Evolutionary conservation across 2,113 vertebrate genomes (phyloP).

Genomic region (Halcyon senegalensis): DNA sequence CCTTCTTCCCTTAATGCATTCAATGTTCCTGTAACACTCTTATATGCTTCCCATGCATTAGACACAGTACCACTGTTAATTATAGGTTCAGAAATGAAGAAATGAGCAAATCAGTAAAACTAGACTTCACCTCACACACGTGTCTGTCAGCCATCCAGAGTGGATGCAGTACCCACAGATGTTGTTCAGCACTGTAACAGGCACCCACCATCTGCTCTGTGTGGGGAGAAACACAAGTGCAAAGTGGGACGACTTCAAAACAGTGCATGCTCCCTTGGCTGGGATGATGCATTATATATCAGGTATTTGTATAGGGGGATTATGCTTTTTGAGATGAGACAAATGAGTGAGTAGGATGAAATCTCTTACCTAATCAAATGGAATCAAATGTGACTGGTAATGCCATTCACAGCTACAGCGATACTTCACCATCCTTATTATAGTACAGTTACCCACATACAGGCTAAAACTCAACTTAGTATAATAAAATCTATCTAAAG

Average conservation of each 20-base stretch:
- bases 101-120: not conserved
- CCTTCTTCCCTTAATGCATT: not conserved
- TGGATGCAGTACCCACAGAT: not conserved
- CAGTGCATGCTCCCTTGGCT: not conserved
- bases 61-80: not conserved
- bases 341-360: constrained; percentile 27
- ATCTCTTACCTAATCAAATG: not conserved
- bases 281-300: not conserved
- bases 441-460: not conserved
- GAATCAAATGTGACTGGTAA: constrained; percentile 17
- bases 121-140: not conserved
- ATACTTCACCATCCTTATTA: not conserved
- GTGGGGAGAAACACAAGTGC: not conserved
- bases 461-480: not conserved
- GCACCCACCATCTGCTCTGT: not conserved
- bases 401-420: not conserved
- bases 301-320: not conserved
- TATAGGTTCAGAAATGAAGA: not conserved
- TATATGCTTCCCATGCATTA: not conserved
- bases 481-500: not conserved
- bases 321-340: not conserved
- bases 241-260: not conserved
- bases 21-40: not conserved
- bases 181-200: not conserved
- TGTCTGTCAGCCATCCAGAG: not conserved